Conservation (phyloP, 2,113 vertebrate genomes). For the Menidia beryllina region DNA sequence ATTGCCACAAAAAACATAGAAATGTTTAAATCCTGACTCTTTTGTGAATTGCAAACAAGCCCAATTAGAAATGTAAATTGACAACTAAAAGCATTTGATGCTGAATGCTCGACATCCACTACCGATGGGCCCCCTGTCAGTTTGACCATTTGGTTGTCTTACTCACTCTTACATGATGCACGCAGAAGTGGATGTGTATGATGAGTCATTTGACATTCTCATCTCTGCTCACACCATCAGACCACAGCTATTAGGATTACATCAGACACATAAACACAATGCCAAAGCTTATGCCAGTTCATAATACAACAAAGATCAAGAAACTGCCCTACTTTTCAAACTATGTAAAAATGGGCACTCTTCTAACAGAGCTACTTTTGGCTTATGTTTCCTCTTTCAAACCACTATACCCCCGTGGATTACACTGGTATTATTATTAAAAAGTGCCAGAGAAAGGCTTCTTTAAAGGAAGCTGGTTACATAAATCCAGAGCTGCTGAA, state of each 20-base stretch:
- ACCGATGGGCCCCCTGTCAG: conserved; percentile 51
- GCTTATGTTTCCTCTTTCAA: neutral
- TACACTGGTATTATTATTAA: neutral
- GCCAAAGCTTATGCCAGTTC: conserved; percentile 26
- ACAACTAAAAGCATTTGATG: conserved; percentile 39
- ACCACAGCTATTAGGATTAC: conserved; percentile 46
- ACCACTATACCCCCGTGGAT: neutral
- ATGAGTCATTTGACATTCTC: conserved; percentile 68
- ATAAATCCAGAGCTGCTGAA: neutral
- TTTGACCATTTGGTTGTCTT: conserved; percentile 62
- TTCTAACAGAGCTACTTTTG: neutral
- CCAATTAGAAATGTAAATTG: conserved; percentile 48
- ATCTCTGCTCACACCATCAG: conserved; percentile 49
- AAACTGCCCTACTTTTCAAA: conserved; percentile 5
- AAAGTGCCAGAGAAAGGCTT: neutral
- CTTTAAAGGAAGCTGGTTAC: too few relatives aligned
- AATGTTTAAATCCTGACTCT: conserved; percentile 52
- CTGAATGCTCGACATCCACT: conserved; percentile 39
- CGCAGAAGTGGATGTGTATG: conserved; percentile 46
- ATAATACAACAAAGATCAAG: conserved; percentile 16
- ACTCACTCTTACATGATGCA: conserved; percentile 63
- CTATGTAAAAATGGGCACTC: neutral
- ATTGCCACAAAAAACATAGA: conserved; percentile 24
- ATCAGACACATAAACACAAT: conserved; percentile 36
- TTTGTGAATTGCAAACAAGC: conserved; percentile 57